Evolutionary conservation across 2,797 vertebrate species (phyloP).

Genomic region (Xiphorhynchus erythropygius): DNA sequence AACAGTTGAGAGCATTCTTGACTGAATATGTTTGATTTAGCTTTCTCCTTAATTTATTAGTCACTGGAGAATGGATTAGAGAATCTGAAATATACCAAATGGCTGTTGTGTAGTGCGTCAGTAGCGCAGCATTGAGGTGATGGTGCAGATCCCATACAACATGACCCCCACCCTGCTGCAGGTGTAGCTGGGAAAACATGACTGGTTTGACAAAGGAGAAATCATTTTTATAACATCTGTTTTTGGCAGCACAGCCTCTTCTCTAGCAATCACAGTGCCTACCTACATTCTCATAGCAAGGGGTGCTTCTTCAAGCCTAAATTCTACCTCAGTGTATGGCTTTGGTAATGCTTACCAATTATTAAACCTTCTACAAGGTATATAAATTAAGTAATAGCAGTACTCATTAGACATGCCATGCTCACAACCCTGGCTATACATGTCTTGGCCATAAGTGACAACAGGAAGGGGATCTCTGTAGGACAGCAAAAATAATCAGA

Average conservation of each 20-base stretch:
- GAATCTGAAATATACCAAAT: neutral
- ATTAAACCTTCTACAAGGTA: neutral
- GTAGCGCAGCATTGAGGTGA: neutral
- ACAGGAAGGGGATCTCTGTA: neutral
- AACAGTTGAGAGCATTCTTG: conserved; percentile 11
- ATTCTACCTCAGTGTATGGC: neutral
- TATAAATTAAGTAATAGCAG: neutral
- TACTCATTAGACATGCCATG: neutral
- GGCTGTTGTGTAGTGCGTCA: neutral
- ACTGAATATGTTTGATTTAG: conserved; percentile 9
- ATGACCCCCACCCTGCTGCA: neutral
- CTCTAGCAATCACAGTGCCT: neutral
- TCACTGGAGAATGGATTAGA: neutral
- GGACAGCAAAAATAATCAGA: neutral
- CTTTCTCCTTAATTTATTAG: conserved; percentile 36
- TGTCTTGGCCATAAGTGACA: neutral
- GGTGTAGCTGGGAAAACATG: neutral
- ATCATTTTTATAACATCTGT: neutral
- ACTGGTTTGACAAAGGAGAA: neutral
- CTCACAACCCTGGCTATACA: neutral
- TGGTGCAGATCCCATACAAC: neutral
- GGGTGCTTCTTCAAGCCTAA: neutral
- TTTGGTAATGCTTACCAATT: neutral
- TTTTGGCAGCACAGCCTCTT: neutral
- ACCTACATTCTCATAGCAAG: neutral